Evolutionary conservation across 2,797 vertebrate species (phyloP).

Genomic region (Hippocampus kuda): DNA sequence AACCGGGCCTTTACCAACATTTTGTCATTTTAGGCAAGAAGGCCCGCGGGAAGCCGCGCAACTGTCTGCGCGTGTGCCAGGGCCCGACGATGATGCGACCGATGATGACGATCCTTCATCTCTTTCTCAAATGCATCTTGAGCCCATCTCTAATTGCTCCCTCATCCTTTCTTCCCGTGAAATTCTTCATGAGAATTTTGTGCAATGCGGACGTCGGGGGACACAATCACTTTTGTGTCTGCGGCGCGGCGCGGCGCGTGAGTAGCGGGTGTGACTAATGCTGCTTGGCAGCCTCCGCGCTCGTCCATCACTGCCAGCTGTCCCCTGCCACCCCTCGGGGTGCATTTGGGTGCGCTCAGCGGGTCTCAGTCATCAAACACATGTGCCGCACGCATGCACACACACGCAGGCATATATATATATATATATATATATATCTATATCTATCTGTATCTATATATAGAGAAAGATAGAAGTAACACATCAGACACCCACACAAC

Average conservation of each 20-base stretch:
- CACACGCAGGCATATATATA: not conserved
- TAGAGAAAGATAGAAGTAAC: no score
- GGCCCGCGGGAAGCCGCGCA: constrained; percentile 5
- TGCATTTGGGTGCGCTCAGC: constrained; percentile 60
- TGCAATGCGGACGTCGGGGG: constrained; percentile 59
- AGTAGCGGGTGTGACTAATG: constrained; percentile 76
- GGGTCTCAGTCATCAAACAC: constrained; percentile 58
- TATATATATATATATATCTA: no score
- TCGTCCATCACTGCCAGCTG: constrained; percentile 67
- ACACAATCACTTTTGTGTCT: constrained; percentile 59
- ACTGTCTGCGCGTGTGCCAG: constrained; percentile 10
- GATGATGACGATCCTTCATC: constrained; percentile 11
- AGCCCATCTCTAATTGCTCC: constrained; percentile 48
- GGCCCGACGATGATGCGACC: constrained; percentile 10
- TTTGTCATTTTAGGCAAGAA: constrained; percentile 16
- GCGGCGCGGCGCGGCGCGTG: constrained; percentile 61
- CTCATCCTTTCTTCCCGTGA: constrained; percentile 52
- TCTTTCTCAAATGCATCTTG: constrained; percentile 4
- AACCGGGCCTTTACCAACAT: constrained; percentile 2
- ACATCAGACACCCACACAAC: no score
- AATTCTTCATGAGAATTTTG: constrained; percentile 66
- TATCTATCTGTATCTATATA: no score
- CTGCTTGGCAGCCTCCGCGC: constrained; percentile 63
- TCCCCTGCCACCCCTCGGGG: constrained; percentile 65
- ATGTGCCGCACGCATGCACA: constrained; percentile 13